These are phyloP conservation scores for Lucinisca nassula DNA, from an alignment of 2,888 invertebrate genomes.

Conservation along the genomic window DNA sequence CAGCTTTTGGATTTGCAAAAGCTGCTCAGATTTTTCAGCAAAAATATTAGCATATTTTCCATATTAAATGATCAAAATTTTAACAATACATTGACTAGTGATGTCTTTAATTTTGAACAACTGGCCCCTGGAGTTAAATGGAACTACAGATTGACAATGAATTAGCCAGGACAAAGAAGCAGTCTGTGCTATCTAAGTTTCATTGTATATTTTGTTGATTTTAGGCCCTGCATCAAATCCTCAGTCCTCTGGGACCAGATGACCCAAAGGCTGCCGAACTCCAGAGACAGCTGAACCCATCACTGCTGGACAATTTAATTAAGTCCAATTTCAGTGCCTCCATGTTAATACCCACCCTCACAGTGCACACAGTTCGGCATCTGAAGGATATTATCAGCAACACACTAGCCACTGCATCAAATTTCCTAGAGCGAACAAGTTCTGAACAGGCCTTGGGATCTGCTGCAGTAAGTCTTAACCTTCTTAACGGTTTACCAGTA, in stretches of 20 bases:
- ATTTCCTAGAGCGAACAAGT: constrained; percentile 61
- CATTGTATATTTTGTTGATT: too few species aligned
- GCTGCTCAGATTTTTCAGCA: too few species aligned
- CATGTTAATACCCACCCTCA: constrained; percentile 73
- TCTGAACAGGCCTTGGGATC: constrained; percentile 2
- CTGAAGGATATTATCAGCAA: constrained; percentile 77
- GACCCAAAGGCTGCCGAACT: constrained; percentile 78
- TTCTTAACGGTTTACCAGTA: too few species aligned
- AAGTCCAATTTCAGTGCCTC: constrained; percentile 74
- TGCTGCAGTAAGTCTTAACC: neutral
- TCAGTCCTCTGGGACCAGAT: constrained; percentile 77
- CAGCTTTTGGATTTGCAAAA: too few species aligned
- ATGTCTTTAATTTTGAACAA: too few species aligned
- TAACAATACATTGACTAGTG: too few species aligned
- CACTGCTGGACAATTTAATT: constrained; percentile 75
- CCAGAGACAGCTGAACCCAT: constrained; percentile 73
- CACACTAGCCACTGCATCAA: constrained; percentile 73
- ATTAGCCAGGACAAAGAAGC: too few species aligned
- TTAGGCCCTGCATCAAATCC: constrained; percentile 81
- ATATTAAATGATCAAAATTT: too few species aligned
- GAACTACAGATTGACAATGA: too few species aligned
- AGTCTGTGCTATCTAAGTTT: too few species aligned
- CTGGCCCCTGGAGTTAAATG: too few species aligned
- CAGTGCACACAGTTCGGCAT: constrained; percentile 72
- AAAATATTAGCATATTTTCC: too few species aligned